Base-by-base conservation (phyloP, 2,113 vertebrate species). In the Osmerus mordax region DNA sequence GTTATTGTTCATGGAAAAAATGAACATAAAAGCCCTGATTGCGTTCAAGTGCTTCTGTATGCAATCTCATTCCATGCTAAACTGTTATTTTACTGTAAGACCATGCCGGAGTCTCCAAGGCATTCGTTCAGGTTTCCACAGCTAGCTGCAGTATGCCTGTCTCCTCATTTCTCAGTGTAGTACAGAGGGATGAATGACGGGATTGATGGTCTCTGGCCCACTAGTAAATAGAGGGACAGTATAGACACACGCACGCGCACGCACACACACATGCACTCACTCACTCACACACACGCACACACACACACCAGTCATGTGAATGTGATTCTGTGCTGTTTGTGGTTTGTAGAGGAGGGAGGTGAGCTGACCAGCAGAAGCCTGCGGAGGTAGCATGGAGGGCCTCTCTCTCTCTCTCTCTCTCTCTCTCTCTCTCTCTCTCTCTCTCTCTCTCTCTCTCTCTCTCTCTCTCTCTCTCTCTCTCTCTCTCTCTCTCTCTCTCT, bases 381-480 rank as follows among this genome's bases (percentile, higher is more conserved):
- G 52, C 63, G 55, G 59, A 74, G 73, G 74, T 58, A 78, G 69
- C 61, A 75, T 21, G 65, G 67, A 75, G 79, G 77, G 66, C 32
- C 32, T 6, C 32, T 32, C 32, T 6, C 32, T 32, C 32, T 6
- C 55, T 73, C 83, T 81, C 62, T 65, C 66, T 72, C 72, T 32
- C 32, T 32, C 36, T 41, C 69, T 60, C 58, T 75, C 70, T 76
- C 78, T 69, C 32, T 6, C 32, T 32, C 32, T 6, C 32, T 32
- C 32, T 6, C 32, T 32, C 32, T 6, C 32, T 32, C 32, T 90
- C 91, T 93, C 92, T 91, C 95, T 92, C 93, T 94, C 93, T 91
- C 88, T 94, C 91, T 75, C 70, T 76, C 78, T 69, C 58, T 47
- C 63, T 79, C 78, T 81, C 72, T 71, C 55, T 73, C 83, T 81